Percentiles rank a stretch among this genome's conserved stretches.
Conservation (phyloP, 2,113 vertebrate genomes). For the Neotragus moschatus region DNA sequence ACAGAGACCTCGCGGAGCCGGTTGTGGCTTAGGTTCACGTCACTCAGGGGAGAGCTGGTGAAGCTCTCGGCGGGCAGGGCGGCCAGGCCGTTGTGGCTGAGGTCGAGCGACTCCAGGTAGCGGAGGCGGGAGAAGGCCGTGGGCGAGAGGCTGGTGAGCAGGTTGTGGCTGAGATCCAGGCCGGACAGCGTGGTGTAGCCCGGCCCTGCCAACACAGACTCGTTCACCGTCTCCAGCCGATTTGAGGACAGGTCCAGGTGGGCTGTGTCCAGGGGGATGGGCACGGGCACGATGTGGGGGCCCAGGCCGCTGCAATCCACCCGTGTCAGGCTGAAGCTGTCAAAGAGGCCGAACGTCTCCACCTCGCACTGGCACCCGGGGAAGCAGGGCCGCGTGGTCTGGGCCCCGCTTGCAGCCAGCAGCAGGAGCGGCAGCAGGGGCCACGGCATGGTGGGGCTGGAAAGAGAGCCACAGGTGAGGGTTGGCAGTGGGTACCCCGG, state of each 20-base stretch:
- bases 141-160: conserved; percentile 84
- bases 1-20: conserved; percentile 84
- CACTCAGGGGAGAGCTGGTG: conserved; percentile 87
- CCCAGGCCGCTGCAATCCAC: conserved; percentile 92
- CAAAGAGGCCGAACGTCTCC: conserved; percentile 95
- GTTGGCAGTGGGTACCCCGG: rapidly evolving
- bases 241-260: conserved; percentile 94
- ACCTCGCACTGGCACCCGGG: conserved; percentile 92
- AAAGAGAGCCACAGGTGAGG: conserved; percentile 41
- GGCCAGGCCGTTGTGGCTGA: conserved; percentile 92
- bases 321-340: conserved; percentile 96
- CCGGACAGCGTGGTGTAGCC: conserved; percentile 96
- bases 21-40: conserved; percentile 94
- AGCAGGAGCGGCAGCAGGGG: conserved; percentile 64
- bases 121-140: conserved; percentile 91
- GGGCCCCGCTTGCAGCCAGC: conserved; percentile 49
- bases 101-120: conserved; percentile 94
- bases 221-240: conserved; percentile 86
- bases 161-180: conserved; percentile 93
- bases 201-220: conserved; percentile 91
- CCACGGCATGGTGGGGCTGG: conserved; percentile 78
- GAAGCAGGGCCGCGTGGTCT: conserved; percentile 86
- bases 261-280: conserved; percentile 94
- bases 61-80: conserved; percentile 85
- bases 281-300: conserved; percentile 85